Conservation (phyloP, 53 echinoderm and acorn worm genomes). For the Temnopleurus reevesii region DNA sequence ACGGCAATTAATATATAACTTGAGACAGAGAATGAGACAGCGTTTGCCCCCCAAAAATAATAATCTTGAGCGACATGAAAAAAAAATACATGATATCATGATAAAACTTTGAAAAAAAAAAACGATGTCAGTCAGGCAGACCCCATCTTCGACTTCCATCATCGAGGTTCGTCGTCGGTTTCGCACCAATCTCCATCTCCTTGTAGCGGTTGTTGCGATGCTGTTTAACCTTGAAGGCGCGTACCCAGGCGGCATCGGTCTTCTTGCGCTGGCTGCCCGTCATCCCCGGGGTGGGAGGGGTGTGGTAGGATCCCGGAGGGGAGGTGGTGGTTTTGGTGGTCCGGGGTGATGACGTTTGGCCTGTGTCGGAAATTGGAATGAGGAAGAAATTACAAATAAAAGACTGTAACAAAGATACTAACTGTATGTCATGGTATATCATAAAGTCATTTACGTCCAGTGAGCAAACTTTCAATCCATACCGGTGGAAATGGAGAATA, state of each 20-base stretch:
- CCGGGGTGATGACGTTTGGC: not conserved
- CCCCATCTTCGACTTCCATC: conserved; percentile 44
- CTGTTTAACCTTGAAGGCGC: conserved; percentile 75
- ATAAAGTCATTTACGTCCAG: no score
- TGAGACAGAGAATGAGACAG: no score
- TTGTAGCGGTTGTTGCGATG: conserved; percentile 61
- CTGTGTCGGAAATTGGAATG: not conserved
- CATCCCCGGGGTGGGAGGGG: conserved; percentile 8
- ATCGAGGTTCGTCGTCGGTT: conserved; percentile 34
- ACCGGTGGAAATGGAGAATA: not conserved
- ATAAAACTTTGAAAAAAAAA: no score
- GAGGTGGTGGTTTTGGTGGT: not conserved
- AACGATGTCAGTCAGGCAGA: conserved; percentile 8
- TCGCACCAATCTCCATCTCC: conserved; percentile 57
- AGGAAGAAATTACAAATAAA: not conserved
- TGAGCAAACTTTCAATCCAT: no score
- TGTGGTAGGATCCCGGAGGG: not conserved
- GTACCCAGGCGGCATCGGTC: conserved; percentile 68
- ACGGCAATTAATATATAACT: no score
- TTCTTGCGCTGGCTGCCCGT: conserved; percentile 19
- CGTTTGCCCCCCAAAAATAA: no score
- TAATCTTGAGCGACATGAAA: no score
- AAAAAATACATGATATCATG: no score
- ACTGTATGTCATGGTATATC: no score
- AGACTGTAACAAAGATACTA: not conserved